phyloP scores from a whole-genome alignment of 2,888 invertebrate species.

The Clivina fossor region DNA sequence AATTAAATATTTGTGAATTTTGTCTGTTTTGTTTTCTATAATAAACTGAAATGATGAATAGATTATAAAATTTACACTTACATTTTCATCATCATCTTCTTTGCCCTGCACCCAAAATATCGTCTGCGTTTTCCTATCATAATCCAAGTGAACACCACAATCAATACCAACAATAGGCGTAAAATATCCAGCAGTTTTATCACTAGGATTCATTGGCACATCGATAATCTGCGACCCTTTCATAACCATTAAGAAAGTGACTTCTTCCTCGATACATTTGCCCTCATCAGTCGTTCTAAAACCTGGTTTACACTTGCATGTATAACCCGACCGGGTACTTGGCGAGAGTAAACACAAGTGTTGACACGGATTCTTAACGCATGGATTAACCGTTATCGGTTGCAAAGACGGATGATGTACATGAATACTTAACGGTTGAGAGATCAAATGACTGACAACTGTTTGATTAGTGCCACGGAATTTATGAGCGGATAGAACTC shows the following conservation, averaged over 20 bases:
- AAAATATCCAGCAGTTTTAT: constrained; percentile 75
- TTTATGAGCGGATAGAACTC: constrained; percentile 89
- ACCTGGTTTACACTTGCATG: constrained; percentile 92
- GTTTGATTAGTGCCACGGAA: constrained; percentile 91
- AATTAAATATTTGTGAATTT: too few species aligned
- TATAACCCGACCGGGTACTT: constrained; percentile 66
- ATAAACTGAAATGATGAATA: too few species aligned
- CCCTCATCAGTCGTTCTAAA: constrained; percentile 68
- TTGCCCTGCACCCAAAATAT: constrained; percentile 87
- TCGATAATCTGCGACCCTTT: constrained; percentile 89
- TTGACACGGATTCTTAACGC: constrained; percentile 72
- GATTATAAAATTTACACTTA: constrained; percentile 45
- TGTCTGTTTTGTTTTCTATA: too few species aligned
- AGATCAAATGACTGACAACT: constrained; percentile 90
- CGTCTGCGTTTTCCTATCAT: constrained; percentile 80
- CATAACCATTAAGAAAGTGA: constrained; percentile 86
- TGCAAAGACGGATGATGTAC: constrained; percentile 95
- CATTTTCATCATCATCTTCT: constrained; percentile 72
- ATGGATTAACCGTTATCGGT: constrained; percentile 77
- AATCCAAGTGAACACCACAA: constrained; percentile 87
- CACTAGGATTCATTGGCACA: constrained; percentile 73
- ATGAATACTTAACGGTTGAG: constrained; percentile 92
- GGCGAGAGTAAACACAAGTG: constrained; percentile 93
- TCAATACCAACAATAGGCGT: constrained; percentile 87
- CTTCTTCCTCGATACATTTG: constrained; percentile 80